Evolutionary conservation across 2,888 invertebrate genomes (phyloP).

Genomic region (Odontocerum albicorne): DNA sequence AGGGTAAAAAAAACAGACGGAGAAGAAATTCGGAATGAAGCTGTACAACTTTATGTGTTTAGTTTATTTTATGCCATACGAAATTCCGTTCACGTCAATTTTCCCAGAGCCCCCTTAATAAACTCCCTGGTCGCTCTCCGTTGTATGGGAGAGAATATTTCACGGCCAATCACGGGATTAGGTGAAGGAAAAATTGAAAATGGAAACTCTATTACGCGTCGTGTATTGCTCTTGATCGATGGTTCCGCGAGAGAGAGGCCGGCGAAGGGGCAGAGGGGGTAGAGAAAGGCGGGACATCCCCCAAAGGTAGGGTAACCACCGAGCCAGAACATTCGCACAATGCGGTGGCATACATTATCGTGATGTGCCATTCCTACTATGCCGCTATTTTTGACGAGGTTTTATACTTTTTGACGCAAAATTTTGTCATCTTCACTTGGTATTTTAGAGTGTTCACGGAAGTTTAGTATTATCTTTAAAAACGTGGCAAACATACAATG

Average conservation of each 20-base stretch:
- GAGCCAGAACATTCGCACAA: neutral
- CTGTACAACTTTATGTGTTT: conserved; percentile 4
- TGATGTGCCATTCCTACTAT: too few species aligned
- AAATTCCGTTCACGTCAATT: conserved; percentile 17
- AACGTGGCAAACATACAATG: too few species aligned
- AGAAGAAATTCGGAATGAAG: too few species aligned
- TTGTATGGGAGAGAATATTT: conserved; percentile 9
- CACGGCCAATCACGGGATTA: conserved; percentile 15
- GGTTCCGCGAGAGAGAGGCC: conserved; percentile 8
- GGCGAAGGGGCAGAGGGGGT: neutral
- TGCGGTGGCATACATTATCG: too few species aligned
- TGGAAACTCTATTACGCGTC: conserved; percentile 24
- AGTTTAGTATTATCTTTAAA: too few species aligned
- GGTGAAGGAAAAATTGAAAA: conserved; percentile 23
- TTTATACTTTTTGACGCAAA: too few species aligned
- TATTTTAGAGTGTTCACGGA: too few species aligned
- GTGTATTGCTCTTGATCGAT: conserved; percentile 32
- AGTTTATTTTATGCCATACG: conserved; percentile 9
- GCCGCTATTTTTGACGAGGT: too few species aligned
- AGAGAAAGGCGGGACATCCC: neutral
- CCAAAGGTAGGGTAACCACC: too few species aligned
- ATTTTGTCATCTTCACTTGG: too few species aligned
- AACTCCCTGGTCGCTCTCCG: neutral
- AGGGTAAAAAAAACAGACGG: too few species aligned
- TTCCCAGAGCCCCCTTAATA: neutral